Base-by-base conservation (phyloP, 2,113 vertebrate genomes). In the Peromyscus californicus region DNA sequence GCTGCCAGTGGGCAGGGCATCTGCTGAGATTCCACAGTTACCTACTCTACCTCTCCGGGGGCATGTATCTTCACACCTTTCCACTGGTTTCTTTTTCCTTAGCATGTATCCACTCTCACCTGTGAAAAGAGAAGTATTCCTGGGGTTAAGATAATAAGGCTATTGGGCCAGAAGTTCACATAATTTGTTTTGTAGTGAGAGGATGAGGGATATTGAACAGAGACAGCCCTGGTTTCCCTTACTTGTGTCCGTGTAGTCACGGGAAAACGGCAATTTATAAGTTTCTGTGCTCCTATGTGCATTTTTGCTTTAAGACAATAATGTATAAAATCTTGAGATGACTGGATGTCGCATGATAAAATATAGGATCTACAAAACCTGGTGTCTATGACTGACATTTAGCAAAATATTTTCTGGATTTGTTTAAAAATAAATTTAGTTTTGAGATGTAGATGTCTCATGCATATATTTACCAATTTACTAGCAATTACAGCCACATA, bases 381-480 rank as follows among this genome's bases (percentile, higher is more conserved):
- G 59, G 11, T 45, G 42, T 24, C 45, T 29, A n/a, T 61, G 13
- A 61, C 15, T n/a, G 61, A 5, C 9, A 59, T n/a, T 54, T 93
- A 87, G 48, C 6, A 82, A 33, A 31, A 29, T 9, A 26, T 54
- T 95, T 82, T 16, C 63, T 96, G 63, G 6, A 67, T 51, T 72
- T 97, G 2, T 89, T 80, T 96, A 6, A 45, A 57, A 85, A 61
- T 69, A 17, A 24, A 89, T 92, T 72, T 45, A 65, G 6, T 75
- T 75, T 75, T 26, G 0, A 78, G 39, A 54, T 54, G 15, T 51
- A 31, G 39, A 79, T 83, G 67, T 67, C 5, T n/a, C 48, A 36
- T 84, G 67, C 17, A 75, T 21, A 0, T 87, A 31, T 80, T 26
- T 80, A 79, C 7, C 22, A 85, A 16, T 63, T 72, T 70, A 54